Conservation (phyloP, 2,888 invertebrate species). For the Drosophila hawaiiensis region DNA sequence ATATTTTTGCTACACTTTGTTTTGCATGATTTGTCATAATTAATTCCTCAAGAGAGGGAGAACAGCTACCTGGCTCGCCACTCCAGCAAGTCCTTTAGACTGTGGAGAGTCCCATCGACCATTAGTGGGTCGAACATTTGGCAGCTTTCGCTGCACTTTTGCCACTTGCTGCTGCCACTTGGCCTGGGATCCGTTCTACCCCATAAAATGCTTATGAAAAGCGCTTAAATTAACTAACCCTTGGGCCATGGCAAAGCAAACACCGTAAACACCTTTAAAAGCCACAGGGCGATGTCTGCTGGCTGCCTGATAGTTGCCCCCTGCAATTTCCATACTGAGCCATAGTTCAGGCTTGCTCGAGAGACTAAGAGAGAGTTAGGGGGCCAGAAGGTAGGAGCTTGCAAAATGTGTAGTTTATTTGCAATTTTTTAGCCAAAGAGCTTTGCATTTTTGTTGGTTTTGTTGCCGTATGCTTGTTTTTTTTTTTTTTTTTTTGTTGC, state of each 20-base stretch:
- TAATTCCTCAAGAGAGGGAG: slow-evolving; percentile 30
- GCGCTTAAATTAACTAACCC: slow-evolving; percentile 78
- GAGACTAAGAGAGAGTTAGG: not conserved
- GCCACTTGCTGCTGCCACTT: slow-evolving; percentile 51
- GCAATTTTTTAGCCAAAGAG: slow-evolving; percentile 77
- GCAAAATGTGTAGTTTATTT: slow-evolving; percentile 77
- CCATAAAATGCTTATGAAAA: slow-evolving; percentile 77
- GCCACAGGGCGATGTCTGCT: slow-evolving; percentile 69
- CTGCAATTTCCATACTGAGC: slow-evolving; percentile 70
- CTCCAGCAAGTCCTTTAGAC: slow-evolving; percentile 10
- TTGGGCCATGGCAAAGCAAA: slow-evolving; percentile 57
- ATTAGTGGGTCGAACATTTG: slow-evolving; percentile 45
- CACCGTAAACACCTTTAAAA: slow-evolving; percentile 77
- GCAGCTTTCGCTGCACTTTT: slow-evolving; percentile 54
- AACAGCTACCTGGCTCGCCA: slow-evolving; percentile 41
- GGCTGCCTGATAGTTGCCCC: slow-evolving; percentile 71
- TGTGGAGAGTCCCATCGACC: slow-evolving; percentile 13
- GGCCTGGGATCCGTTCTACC: slow-evolving; percentile 21
- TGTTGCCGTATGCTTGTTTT: slow-evolving; percentile 32
- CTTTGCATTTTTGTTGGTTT: slow-evolving; percentile 66
- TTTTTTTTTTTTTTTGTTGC: slow-evolving; percentile 13
- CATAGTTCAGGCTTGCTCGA: slow-evolving; percentile 42
- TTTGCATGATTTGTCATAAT: slow-evolving; percentile 58
- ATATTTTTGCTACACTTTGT: slow-evolving; percentile 35
- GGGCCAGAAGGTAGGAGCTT: slow-evolving; percentile 25